phyloP scores from a whole-genome alignment of 2,797 vertebrate genomes.

The Neopelma chrysocephalum region DNA sequence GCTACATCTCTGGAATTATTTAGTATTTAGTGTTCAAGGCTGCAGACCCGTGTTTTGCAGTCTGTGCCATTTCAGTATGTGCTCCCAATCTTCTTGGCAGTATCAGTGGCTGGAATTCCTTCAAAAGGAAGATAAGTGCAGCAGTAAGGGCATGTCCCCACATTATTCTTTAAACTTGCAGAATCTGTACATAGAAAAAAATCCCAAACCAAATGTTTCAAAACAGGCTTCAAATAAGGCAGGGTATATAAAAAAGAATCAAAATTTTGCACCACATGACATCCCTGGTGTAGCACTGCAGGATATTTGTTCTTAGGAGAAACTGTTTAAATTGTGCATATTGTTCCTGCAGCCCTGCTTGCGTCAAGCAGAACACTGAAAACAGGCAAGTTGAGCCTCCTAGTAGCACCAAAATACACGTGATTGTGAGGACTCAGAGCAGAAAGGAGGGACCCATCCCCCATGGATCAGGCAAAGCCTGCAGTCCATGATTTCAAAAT shows the following conservation, averaged over 20 bases:
- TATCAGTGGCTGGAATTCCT: conserved; percentile 65
- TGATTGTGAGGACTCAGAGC: neutral
- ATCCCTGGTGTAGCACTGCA: neutral
- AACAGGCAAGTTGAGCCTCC: neutral
- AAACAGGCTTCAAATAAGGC: neutral
- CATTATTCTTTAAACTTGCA: conserved; percentile 56
- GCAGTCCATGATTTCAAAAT: neutral
- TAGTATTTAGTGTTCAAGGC: neutral
- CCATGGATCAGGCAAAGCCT: neutral
- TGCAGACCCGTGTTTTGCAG: conserved; percentile 56
- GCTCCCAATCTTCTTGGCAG: conserved; percentile 60
- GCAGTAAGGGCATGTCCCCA: conserved; percentile 64
- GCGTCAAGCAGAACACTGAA: neutral
- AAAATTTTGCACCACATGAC: neutral
- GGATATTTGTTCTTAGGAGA: neutral
- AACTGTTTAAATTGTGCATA: neutral
- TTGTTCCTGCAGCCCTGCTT: neutral
- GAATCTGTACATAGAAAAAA: conserved; percentile 44
- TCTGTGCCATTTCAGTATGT: conserved; percentile 57
- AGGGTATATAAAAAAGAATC: neutral
- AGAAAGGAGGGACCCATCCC: neutral
- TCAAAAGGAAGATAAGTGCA: conserved; percentile 52
- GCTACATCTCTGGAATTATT: neutral
- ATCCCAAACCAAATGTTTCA: neutral
- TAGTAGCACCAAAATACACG: neutral